Percentiles rank a stretch among this genome's conserved stretches.
Evolutionary conservation across 2,113 vertebrate species (phyloP).

Genomic region (Tyrannus savana): DNA sequence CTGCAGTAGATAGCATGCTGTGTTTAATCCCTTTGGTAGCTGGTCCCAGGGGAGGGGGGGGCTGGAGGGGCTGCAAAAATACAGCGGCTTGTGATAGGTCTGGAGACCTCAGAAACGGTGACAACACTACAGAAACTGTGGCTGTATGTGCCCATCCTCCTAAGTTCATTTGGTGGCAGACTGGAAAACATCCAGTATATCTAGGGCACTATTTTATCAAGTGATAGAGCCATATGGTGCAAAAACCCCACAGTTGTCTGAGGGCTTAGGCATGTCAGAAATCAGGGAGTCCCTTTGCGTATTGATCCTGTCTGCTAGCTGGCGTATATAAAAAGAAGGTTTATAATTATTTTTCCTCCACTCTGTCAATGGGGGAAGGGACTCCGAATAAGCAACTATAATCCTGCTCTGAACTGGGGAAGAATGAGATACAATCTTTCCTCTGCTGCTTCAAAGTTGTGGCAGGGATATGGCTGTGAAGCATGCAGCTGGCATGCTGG

Average conservation of each 20-base stretch:
- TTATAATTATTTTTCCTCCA: not conserved
- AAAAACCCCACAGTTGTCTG: not conserved
- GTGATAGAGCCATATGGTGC: constrained; percentile 18
- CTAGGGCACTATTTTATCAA: constrained; percentile 38
- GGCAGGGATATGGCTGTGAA: not conserved
- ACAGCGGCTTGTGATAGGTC: not conserved
- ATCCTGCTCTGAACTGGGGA: not conserved
- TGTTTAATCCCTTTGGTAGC: constrained; percentile 29
- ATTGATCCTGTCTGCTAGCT: not conserved
- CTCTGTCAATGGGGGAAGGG: not conserved
- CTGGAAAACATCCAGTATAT: not conserved
- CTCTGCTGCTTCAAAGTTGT: not conserved
- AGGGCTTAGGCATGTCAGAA: constrained; percentile 47
- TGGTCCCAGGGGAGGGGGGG: not conserved
- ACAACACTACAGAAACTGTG: not conserved
- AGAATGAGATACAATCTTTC: not conserved
- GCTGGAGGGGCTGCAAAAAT: not conserved
- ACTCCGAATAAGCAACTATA: not conserved
- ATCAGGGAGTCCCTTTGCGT: constrained; percentile 9
- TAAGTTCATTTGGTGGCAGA: not conserved
- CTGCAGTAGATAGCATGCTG: not conserved
- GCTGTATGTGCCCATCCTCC: not conserved
- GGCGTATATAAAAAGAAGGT: not conserved
- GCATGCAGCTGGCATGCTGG: not conserved
- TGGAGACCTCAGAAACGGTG: not conserved